Conservation (phyloP, 2,888 invertebrate species). For the Perizoma affinitatum region DNA sequence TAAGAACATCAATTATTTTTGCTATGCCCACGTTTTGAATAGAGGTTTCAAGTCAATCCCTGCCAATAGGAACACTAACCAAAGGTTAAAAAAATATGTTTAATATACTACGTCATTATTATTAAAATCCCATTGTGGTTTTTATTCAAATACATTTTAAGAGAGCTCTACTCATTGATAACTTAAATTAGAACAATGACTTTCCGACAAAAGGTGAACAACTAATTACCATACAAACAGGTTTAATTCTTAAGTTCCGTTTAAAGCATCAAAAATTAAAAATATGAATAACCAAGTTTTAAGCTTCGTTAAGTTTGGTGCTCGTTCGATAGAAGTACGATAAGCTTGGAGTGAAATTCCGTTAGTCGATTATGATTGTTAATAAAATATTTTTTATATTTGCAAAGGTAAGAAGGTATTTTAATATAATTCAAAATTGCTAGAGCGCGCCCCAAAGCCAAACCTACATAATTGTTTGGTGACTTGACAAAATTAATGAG, state of each 20-base stretch:
- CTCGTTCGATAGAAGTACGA: slow-evolving; percentile 33
- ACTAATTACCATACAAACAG: slow-evolving; percentile 71
- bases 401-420: no score
- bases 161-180: slow-evolving; percentile 29
- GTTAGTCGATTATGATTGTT: slow-evolving; percentile 26
- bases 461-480: no score
- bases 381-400: no score
- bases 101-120: neutral
- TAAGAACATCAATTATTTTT: no score
- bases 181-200: slow-evolving; percentile 58
- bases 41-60: no score
- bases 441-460: no score
- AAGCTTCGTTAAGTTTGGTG: slow-evolving; percentile 73
- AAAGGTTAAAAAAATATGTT: no score
- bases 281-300: slow-evolving; percentile 78
- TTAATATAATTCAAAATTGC: no score
- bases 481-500: no score
- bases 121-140: slow-evolving; percentile 9
- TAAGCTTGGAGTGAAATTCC: slow-evolving; percentile 23
- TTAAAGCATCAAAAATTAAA: slow-evolving; percentile 65
- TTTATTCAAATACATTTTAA: slow-evolving; percentile 19
- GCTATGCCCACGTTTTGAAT: no score
- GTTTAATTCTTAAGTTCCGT: slow-evolving; percentile 62
- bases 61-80: no score
- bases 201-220: slow-evolving; percentile 52